Base-by-base conservation (phyloP, 2,797 vertebrate species). In the Semotilus atromaculatus region DNA sequence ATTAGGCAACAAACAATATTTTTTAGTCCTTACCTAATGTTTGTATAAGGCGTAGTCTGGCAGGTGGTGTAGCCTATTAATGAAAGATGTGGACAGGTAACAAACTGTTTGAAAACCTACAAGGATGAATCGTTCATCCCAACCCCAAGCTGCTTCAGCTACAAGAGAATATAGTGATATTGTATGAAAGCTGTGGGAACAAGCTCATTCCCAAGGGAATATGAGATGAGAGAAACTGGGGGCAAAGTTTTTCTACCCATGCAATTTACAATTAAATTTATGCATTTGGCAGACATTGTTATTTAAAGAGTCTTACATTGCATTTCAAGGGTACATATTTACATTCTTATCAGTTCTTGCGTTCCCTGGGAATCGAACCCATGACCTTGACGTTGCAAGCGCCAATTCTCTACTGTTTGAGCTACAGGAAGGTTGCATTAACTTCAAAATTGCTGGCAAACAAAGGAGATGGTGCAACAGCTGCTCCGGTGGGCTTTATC, bases 71-170 rank as follows among this genome's bases (percentile, higher is more conserved):
- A 10, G 9, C 10, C 29, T 51, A 36, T 21, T 31, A 11, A 40
- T 29, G 11, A 58, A 81, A 81, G 43, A 80, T n/a, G 29, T 66
- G 77, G 29, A 48, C 18, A 13, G n/a, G 60, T 45, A 45, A 51
- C 26, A 66, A 13, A 5, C 3, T 18, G 70, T 23, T 31, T 60
- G 18, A 40, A 71, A 31, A 10, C 53, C 7, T 43, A 1, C 16
- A 29, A 81, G 34, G 23, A 53, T 10, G 4, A 23, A 60, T 40
- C 8, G 1, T 29, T 77, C 23, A 77, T 60, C 74, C 53, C 51
- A 40, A 77, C 1, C 74, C 74, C 21, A 45, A 21, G 4, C 18
- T 8, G 1, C 19, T 43, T 34, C 10, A 34, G 68, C 51, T 43
- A 62, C 70, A 45, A 62, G 14, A 74, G 9, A 31, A 62, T 18